Base-by-base conservation (phyloP, 2,888 invertebrate species). In the Drosophila buzzatii region DNA sequence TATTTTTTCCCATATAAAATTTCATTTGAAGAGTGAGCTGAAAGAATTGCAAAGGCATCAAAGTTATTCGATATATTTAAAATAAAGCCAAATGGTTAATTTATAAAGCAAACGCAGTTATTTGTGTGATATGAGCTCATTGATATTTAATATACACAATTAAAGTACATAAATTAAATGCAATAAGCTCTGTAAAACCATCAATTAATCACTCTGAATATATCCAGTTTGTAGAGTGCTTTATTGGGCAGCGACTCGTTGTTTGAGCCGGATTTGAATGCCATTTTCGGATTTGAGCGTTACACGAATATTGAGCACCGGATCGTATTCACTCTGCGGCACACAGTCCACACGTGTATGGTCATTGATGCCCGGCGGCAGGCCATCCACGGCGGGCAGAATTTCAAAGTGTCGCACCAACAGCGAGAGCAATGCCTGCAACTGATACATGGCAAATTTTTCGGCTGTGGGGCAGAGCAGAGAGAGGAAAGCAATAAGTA, bases 341-440 rank as follows among this genome's bases (percentile, higher is more conserved):
- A 84, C 76, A 41, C 90, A 91, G 51, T 90, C 88, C 4, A 63
- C 56, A 0, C 81, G 79, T 1, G 87, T 77, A 31, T 91, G 86
- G 49, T 91, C 90, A 52, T 91, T 90, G 27, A 91, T 87, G n/a
- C 90, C 91, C 0, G 91, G 51, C 0, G 85, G 69, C 35, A 91
- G 47, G 20, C 78, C 72, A 68, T 90, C 88, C 1, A 73, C 73
- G 0, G 90, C 79, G 3, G 92, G 91, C 37, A 91, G 67, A 3
- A 92, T 85, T 82, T 93, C 91, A 80, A 94, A 95, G 59, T 93
- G 91, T 55, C 94, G 93, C 27, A 95, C 71, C 2, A 95, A 73
- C 79, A 93, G 93, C 0, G 94, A 94, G 18, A 95, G 69, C 0
- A 93, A 88, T 0, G 93, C 89, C 91, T 95, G 94, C 89, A 95